Percentiles rank a stretch among this genome's conserved stretches.
phyloP scores from a whole-genome alignment of 2,113 vertebrate genomes.

The Istiophorus platypterus region DNA sequence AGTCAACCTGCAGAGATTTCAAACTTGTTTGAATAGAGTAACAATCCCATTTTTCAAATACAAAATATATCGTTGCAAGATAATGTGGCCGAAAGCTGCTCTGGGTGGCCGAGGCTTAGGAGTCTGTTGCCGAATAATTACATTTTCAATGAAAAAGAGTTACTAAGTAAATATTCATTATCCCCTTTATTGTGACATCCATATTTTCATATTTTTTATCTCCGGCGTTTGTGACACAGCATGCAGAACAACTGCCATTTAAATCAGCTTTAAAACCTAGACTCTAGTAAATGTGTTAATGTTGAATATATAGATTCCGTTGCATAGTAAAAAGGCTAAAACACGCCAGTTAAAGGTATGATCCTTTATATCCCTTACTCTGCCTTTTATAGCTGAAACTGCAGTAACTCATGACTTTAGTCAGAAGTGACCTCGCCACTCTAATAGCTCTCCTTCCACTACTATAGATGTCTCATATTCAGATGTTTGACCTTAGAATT shows the following conservation, averaged over 20 bases:
- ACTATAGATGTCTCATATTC: conserved; percentile 3
- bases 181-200: background rate
- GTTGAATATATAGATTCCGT: background rate
- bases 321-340: background rate
- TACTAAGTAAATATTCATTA: background rate
- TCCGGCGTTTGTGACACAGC: background rate
- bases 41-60: background rate
- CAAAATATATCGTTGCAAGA: too few relatives aligned
- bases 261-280: background rate
- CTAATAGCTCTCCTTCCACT: background rate
- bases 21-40: background rate
- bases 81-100: background rate
- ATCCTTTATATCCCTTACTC: background rate
- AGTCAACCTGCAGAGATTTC: background rate
- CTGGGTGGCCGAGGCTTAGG: background rate
- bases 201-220: background rate
- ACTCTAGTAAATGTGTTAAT: background rate
- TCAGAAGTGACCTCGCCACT: background rate
- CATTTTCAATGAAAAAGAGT: background rate
- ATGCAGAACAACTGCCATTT: background rate
- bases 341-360: background rate
- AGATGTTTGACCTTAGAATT: conserved; percentile 35
- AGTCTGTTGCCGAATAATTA: background rate
- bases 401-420: conserved; percentile 19
- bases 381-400: background rate